Evolutionary conservation across 1,140 invertebrate species (phyloP), one percentile per base, ranked within the genome.

Genomic region (Phocides pigmalion): DNA sequence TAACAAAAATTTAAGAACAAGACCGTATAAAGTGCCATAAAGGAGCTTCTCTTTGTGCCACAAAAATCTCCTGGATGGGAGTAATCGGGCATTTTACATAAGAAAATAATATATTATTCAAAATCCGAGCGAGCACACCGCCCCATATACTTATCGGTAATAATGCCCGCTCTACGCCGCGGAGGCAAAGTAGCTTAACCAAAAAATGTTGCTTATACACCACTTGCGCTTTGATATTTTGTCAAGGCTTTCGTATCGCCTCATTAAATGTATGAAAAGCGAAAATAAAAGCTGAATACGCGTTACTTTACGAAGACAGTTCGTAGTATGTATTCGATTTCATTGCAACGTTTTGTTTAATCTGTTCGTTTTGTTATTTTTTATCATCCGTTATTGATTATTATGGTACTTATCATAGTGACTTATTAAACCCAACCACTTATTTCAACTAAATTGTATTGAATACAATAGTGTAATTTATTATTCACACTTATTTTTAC

Each of bases 41-140:
- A 87, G 72, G 81, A 82, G 76, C 73, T 84, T 82, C 81, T 71
- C 74, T 83, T 76, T 84, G 79, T 78, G 82, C 64, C 74, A 72
- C 78, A 81, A 76, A 86, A 86, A 90, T 90, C 85, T 87, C 82
- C 70, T 66, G 76, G 77, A 82, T 81, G 82, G 79, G 71, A 79
- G 82, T 87, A 88, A 88, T 88, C 85, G 87, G 80, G 75, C 85
- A 88, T 90, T 90, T 90, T 87, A 88, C 87, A 90, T 90, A 90
- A 82, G 84, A 86, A 90, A 84, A 88, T 88, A 83, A 90, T 90
- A 90, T 90, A 90, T 90, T 90, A 90, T 90, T 90, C 85, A 88
- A 88, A 87, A 88, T 88, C 85, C 78, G 79, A 73, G 76, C 74
- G 84, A 80, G 81, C 76, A 74, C 79, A 74, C 73, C 79, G 78